Evolutionary conservation across 2,797 vertebrate genomes (phyloP).

Genomic region (Scyliorhinus canicula): DNA sequence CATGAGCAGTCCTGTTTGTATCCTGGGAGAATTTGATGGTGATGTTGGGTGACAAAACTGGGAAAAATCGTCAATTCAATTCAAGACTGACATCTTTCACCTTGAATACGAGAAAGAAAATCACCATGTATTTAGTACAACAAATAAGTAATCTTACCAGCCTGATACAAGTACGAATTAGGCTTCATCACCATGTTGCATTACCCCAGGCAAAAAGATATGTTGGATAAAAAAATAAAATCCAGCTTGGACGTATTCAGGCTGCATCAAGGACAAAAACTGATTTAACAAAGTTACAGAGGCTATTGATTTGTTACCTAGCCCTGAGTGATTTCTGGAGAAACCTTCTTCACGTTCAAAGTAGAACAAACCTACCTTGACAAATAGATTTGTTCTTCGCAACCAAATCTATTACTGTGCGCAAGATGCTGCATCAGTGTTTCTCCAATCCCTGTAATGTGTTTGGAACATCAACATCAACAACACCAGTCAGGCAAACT

Average conservation of each 20-base stretch:
- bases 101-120: constrained; percentile 20
- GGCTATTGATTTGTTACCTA: constrained; percentile 32
- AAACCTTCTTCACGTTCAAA: neutral
- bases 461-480: constrained; percentile 28
- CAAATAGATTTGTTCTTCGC: constrained; percentile 38
- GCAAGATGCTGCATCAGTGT: constrained; percentile 10
- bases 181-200: neutral
- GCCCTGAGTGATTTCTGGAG: constrained; percentile 22
- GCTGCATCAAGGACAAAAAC: constrained; percentile 24
- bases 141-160: constrained; percentile 11
- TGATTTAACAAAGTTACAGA: constrained; percentile 29
- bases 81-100: neutral
- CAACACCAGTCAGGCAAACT: neutral
- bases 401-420: constrained; percentile 22
- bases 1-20: neutral
- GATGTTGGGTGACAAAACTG: neutral
- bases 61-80: neutral
- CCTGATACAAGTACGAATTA: constrained; percentile 1
- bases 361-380: neutral
- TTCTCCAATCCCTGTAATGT: constrained; percentile 24
- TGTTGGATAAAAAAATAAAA: neutral
- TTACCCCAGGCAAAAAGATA: neutral
- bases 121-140: neutral
- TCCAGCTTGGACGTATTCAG: neutral
- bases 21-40: neutral